Evolutionary conservation across 2,113 vertebrate species (phyloP).

Genomic region (Aptenodytes forsteri): DNA sequence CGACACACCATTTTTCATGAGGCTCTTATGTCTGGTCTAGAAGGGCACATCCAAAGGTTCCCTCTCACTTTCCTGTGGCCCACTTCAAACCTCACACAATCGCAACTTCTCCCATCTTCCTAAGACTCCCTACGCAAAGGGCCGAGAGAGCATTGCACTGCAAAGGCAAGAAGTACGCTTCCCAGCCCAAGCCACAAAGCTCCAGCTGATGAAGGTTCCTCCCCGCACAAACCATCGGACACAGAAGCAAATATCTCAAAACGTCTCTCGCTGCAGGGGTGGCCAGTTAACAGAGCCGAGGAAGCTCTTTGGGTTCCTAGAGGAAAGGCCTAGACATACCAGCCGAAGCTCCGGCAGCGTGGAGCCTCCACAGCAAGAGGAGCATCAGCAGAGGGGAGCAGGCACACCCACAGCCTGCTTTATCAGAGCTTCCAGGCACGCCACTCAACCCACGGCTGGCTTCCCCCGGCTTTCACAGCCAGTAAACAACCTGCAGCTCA

Average conservation of each 20-base stretch:
- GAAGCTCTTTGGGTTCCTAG: too few species aligned
- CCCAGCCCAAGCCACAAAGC: neutral
- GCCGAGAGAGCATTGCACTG: neutral
- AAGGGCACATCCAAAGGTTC: too few species aligned
- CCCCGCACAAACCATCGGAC: neutral
- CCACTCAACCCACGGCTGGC: neutral
- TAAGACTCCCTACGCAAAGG: fast-evolving
- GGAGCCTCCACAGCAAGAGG: fast-evolving
- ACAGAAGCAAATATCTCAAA: neutral
- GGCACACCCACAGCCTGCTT: fast-evolving
- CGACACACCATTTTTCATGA: fast-evolving
- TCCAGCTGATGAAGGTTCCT: neutral
- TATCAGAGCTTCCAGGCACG: neutral
- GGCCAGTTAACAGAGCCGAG: neutral
- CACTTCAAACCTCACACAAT: neutral
- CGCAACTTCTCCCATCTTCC: neutral
- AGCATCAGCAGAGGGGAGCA: fast-evolving
- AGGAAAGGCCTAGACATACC: neutral
- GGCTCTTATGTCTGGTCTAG: neutral
- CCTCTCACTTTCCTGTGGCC: too few species aligned
- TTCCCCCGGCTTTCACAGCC: neutral
- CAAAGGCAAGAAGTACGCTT: too few species aligned
- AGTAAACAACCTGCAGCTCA: neutral
- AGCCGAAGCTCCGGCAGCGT: neutral
- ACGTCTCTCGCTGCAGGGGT: fast-evolving